Base-by-base conservation (phyloP, 2,113 vertebrate species). In the Dinomys branickii region DNA sequence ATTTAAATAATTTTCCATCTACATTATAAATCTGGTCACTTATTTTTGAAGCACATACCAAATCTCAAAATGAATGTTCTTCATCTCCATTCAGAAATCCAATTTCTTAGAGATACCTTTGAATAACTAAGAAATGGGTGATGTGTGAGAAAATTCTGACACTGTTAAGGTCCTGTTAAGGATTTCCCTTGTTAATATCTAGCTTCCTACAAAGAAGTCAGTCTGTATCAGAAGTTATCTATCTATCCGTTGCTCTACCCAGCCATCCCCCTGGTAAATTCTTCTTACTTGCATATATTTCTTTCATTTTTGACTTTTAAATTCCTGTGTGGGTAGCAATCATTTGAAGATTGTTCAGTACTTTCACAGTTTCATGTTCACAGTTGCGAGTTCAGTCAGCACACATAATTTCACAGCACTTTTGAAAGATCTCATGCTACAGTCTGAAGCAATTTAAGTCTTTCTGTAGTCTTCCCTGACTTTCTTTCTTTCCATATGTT, bases 1-100 rank as follows among this genome's bases (percentile, higher is more conserved):
- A 97, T 95, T 95, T 95, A 94, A 91, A 92, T 95, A 91, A 88
- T 92, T 92, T 77, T 88, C 63, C 75, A 17, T 88, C 41, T 91
- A 61, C 41, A 80, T 95, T 90, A 80, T 91, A 97, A 94, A 97
- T 96, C 44, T 92, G 52, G 44, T 92, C 59, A 90, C 87, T 92
- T 93, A 35, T 94, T 92, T 87, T 92, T 69, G 95, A 97, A 92
- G 38, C 69, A 93, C 91, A 91, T 71, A 44, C 77, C 54, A 94
- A 94, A 85, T 96, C 67, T 90, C 41, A 89, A 44, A 97, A 94
- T 94, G 95, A 96, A 91, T 93, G 35, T 82, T 17, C 44, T 93
- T 91, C 85, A 50, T 93, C 58, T 96, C 30, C 30, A 96, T 85
- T 93, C 35, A 94, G 61, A 90, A 96, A 85, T 82, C 52, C 90